Percentiles rank a stretch among this genome's conserved stretches.
Conservation (phyloP, 2,888 invertebrate species). For the Diplolepis rosae region DNA sequence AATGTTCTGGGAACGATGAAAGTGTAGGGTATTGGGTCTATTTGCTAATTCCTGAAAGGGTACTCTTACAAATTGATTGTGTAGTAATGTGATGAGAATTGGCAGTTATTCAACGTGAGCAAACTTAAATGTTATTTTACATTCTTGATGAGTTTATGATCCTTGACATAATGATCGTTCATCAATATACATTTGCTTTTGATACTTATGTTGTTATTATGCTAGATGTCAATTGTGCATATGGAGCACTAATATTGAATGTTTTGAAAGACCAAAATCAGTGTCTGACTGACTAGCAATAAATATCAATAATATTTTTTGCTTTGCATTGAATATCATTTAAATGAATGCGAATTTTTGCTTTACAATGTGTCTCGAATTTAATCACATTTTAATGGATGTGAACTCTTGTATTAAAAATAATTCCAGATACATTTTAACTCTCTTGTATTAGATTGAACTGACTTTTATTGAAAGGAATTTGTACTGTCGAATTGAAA, state of each 20-base stretch:
- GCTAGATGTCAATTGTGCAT: neutral
- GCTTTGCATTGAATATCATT: too few relatives aligned
- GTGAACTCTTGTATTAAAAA: too few relatives aligned
- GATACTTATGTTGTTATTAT: neutral
- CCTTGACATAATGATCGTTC: neutral
- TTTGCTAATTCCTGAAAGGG: conserved; percentile 1
- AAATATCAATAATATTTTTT: too few relatives aligned
- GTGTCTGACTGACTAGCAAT: neutral
- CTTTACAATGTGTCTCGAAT: too few relatives aligned
- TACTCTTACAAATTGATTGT: neutral
- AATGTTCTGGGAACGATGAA: neutral
- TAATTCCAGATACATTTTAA: too few relatives aligned
- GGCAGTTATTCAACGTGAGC: neutral
- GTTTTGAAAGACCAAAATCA: neutral
- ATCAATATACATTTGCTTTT: neutral
- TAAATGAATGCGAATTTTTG: too few relatives aligned
- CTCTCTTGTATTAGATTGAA: too few relatives aligned
- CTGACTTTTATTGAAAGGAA: too few relatives aligned
- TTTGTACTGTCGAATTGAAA: too few relatives aligned
- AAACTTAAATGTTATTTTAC: neutral
- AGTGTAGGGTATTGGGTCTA: neutral
- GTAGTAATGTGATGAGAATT: neutral
- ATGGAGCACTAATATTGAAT: neutral
- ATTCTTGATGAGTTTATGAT: neutral
- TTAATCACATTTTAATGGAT: neutral